Base-by-base conservation (phyloP, 2,888 invertebrate species). In the Lasioglossum figueresi region DNA sequence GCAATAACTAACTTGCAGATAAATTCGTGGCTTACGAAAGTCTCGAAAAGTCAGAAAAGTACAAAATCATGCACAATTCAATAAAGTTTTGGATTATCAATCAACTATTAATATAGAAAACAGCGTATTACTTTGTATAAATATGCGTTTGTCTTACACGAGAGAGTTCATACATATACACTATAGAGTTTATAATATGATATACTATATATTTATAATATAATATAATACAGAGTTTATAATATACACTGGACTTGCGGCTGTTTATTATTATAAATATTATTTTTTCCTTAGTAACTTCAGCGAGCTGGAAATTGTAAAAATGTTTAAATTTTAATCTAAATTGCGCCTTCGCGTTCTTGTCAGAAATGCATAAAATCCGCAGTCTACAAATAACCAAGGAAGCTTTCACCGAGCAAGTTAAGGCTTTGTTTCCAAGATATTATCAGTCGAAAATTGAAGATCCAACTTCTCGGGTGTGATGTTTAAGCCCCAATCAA, bases 401-500 rank as follows among this genome's bases (percentile, higher is more conserved):
- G 59, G 27, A 59, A 59, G 27, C 27, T 16, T 31, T 6, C 16
- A 6, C 63, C 16, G 2, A 16, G 63, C 16, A 16, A 5, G 63
- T 31, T 63, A 31, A 31, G 5, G 16, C 31, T 31, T 63, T 14
- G 63, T 63, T 31, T 31, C 63, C 16, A 31, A 27, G 63, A 16
- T 63, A 16, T 63, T 63, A 63, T 63, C 63, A 63, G 16, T 31
- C 31, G 63, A 63, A 63, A 63, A 63, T 31, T 63, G 63, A 19
- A 63, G 31, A 16, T 31, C 16, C 6, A 16, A 63, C 63, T 31
- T 31, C 16, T 16, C 16, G 63, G 5, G 31, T 31, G 31, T 31
- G 16, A 31, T 31, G 63, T 63, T 31, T 63, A 63, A 63, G 63
- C 16, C 63, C 31, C 63, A 63, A 63, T 63, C 63, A 63, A 63